These are phyloP conservation scores for Drosophila hamatofila DNA, from an alignment of 2,888 invertebrate species.

Conservation along the genomic window DNA sequence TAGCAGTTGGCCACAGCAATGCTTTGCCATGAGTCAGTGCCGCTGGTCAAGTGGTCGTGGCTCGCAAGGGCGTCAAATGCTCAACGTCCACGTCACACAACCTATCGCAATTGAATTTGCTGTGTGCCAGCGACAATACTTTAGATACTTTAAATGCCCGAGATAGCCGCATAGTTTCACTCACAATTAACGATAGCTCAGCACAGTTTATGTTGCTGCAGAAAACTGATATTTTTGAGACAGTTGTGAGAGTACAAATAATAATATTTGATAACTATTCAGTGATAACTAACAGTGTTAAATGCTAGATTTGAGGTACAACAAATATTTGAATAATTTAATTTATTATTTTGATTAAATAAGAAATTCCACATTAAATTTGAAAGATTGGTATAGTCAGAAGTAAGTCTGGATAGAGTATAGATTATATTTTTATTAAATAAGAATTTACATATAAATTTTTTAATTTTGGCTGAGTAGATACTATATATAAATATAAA, in stretches of 20 bases:
- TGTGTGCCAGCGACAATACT: conserved; percentile 15
- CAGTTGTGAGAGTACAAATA: background rate
- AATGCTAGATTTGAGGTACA: background rate
- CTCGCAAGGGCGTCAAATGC: conserved; percentile 31
- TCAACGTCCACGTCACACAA: conserved; percentile 13
- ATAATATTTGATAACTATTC: too few relatives aligned
- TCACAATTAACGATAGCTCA: background rate
- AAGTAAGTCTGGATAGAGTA: too few relatives aligned
- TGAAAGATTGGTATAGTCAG: too few relatives aligned
- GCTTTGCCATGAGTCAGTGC: conserved; percentile 38
- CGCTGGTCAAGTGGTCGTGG: conserved; percentile 28
- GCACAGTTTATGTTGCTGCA: background rate
- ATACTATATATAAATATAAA: too few relatives aligned
- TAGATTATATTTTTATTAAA: too few relatives aligned
- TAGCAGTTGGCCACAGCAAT: background rate
- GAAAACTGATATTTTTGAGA: background rate
- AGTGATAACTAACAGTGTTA: too few relatives aligned
- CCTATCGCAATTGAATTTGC: conserved; percentile 31
- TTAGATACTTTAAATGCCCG: conserved; percentile 1
- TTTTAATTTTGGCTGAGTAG: too few relatives aligned
- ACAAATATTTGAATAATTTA: too few relatives aligned
- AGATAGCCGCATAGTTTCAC: background rate
- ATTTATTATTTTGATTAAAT: too few relatives aligned
- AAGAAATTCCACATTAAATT: too few relatives aligned
- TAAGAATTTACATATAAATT: too few relatives aligned